Conservation (phyloP, 2,797 vertebrate genomes). For the Amazonetta brasiliensis region DNA sequence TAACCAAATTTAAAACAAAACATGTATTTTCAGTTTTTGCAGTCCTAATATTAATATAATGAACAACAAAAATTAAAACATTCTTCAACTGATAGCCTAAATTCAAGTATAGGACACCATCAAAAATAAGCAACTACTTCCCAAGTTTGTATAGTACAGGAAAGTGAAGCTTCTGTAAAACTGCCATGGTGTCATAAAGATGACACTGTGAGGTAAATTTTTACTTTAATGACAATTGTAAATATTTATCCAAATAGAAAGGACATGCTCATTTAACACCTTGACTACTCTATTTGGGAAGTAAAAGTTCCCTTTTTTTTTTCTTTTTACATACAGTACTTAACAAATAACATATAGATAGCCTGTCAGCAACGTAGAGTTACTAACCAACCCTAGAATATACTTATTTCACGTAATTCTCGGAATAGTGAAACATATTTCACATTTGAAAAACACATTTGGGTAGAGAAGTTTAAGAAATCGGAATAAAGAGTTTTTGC, state of each 20-base stretch:
- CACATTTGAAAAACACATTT: not conserved
- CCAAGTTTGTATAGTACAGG: accelerated
- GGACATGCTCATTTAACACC: not conserved
- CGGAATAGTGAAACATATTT: not conserved
- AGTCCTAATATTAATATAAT: not conserved
- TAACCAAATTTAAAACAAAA: not conserved
- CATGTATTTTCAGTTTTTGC: not conserved
- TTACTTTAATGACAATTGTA: not conserved
- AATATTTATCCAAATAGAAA: not conserved
- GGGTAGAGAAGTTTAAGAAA: not conserved
- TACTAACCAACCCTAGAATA: not conserved
- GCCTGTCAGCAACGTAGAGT: not conserved
- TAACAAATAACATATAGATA: not conserved
- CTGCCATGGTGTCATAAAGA: not conserved
- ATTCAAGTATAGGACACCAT: not conserved
- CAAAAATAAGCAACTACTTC: not conserved
- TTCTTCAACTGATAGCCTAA: not conserved
- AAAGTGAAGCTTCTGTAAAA: not conserved
- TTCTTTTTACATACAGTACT: not conserved
- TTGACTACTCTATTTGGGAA: not conserved
- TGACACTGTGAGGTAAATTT: not conserved
- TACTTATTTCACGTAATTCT: not conserved
- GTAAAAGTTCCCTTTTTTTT: not conserved
- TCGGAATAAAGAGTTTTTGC: not conserved
- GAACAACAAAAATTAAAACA: not conserved